Evolutionary conservation across 1,140 invertebrate species (phyloP).

Genomic region (Ylistrum balloti): DNA sequence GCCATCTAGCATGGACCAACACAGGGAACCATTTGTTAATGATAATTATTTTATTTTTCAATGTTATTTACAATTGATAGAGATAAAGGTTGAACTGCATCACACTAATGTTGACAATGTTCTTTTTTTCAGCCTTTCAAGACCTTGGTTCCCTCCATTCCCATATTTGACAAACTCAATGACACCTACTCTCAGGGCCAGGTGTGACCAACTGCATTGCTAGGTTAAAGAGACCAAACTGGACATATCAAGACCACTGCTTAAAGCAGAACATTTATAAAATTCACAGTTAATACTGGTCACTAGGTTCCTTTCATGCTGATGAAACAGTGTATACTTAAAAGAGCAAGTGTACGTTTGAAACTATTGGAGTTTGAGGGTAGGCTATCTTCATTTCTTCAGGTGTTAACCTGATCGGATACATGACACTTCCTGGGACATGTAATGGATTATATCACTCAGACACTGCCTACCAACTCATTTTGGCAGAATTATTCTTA

Average conservation of each 20-base stretch:
- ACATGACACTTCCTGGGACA: too few species aligned
- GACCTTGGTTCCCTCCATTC: conserved; percentile 81
- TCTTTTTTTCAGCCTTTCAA: conserved; percentile 79
- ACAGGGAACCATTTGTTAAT: too few species aligned
- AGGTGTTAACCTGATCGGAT: too few species aligned
- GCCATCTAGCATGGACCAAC: too few species aligned
- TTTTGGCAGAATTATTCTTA: too few species aligned
- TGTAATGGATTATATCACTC: too few species aligned
- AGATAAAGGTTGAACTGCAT: too few species aligned
- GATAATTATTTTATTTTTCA: too few species aligned
- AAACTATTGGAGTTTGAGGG: background rate
- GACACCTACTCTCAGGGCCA: conserved; percentile 81
- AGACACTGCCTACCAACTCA: too few species aligned
- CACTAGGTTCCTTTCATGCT: background rate
- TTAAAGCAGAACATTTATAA: background rate
- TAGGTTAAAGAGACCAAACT: background rate
- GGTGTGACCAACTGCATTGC: conserved; percentile 64
- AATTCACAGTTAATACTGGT: background rate
- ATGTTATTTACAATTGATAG: too few species aligned
- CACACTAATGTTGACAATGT: too few species aligned
- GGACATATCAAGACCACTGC: background rate
- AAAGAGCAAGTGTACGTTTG: background rate
- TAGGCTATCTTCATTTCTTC: too few species aligned
- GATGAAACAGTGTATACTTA: background rate
- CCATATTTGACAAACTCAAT: conserved; percentile 82